Evolutionary conservation across 1,140 invertebrate species (phyloP).

Genomic region (Drosophila tani): DNA sequence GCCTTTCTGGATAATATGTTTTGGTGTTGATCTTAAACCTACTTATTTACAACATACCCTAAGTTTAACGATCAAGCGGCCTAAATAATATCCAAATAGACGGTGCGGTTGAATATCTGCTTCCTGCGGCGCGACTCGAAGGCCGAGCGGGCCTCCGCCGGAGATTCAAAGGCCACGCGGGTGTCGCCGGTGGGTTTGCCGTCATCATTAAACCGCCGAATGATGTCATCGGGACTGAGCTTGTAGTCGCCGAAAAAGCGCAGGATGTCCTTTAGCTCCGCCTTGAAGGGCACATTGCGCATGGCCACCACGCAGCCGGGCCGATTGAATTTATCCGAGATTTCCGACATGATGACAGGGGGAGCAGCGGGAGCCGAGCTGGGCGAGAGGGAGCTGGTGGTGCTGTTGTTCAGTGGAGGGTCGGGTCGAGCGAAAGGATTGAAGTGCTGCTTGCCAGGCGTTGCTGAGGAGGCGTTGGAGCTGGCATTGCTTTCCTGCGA

Average conservation of each 20-base stretch:
- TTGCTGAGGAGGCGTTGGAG: conserved; percentile 12
- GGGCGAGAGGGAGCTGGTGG: conserved; percentile 13
- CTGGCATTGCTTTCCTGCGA: conserved; percentile 31
- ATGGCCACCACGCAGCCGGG: conserved; percentile 93
- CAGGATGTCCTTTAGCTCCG: conserved; percentile 94
- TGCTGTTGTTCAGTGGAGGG: conserved; percentile 4
- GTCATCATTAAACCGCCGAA: conserved; percentile 92
- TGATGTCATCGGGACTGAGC: conserved; percentile 91
- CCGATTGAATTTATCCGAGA: conserved; percentile 89
- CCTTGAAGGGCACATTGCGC: conserved; percentile 94
- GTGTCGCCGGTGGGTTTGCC: conserved; percentile 95
- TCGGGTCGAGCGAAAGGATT: conserved; percentile 62
- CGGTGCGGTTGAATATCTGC: conserved; percentile 77
- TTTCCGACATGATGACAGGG: conserved; percentile 36
- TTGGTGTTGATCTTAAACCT: not conserved
- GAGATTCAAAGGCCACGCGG: conserved; percentile 91
- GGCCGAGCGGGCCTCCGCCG: conserved; percentile 91
- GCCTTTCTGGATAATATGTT: not conserved
- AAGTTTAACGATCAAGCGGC: not conserved
- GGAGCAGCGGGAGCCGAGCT: not conserved
- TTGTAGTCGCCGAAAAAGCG: conserved; percentile 93
- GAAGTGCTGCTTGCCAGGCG: conserved; percentile 54
- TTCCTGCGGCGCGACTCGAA: conserved; percentile 85
- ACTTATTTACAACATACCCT: conserved; percentile 38
- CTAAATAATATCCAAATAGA: conserved; percentile 79